These are phyloP conservation scores for Rhopalosiphum padi DNA, from an alignment of 1,140 invertebrate species.

Conservation along the genomic window DNA sequence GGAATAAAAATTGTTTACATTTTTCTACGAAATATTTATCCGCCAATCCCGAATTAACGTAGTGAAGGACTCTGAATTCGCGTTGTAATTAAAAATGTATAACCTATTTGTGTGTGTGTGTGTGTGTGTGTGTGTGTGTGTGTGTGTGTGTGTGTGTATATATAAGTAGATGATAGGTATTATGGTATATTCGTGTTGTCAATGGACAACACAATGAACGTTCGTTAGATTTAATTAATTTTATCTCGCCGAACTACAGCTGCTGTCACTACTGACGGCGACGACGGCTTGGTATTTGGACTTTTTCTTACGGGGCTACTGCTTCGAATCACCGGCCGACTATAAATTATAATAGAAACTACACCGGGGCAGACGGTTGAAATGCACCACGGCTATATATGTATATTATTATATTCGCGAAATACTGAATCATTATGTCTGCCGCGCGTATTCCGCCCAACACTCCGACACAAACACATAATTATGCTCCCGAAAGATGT, in stretches of 20 bases:
- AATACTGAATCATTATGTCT: conserved; percentile 2
- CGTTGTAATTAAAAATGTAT: neutral
- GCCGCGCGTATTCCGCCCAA: neutral
- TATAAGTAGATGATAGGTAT: neutral
- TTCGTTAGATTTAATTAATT: conserved; percentile 20
- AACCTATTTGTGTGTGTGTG: too few species aligned
- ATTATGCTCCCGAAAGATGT: neutral
- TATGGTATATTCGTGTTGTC: neutral
- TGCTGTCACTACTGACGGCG: neutral
- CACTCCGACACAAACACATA: neutral
- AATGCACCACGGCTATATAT: neutral
- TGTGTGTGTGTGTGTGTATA: too few species aligned
- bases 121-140: too few species aligned
- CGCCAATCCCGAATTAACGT: neutral
- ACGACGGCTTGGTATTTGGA: neutral
- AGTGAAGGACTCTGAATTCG: neutral
- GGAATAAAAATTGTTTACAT: neutral
- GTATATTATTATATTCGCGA: neutral
- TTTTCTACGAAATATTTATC: neutral
- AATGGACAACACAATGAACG: neutral
- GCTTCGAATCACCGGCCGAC: neutral
- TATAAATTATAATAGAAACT: neutral
- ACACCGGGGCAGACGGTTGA: neutral
- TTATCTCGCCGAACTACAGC: neutral
- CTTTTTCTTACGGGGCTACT: neutral